Evolutionary conservation across 2,888 invertebrate species (phyloP).

Genomic region (Altica lythri): DNA sequence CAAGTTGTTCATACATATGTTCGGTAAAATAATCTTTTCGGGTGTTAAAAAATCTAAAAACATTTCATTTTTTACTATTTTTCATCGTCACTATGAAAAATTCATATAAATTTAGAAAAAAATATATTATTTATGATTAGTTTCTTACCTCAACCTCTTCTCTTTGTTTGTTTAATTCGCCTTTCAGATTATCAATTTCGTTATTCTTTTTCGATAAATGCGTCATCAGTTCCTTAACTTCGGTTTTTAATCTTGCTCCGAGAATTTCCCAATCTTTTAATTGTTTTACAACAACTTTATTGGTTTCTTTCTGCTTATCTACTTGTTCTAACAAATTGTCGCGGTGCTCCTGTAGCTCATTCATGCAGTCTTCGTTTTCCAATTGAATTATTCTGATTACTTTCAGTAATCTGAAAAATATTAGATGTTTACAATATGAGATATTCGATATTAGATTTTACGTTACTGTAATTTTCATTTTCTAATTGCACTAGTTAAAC

Average conservation of each 20-base stretch:
- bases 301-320: constrained; percentile 54
- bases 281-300: constrained; percentile 53
- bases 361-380: constrained; percentile 71
- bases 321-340: constrained; percentile 55
- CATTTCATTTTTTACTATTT: too few species aligned
- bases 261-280: constrained; percentile 62
- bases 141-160: constrained; percentile 61
- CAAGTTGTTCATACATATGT: background rate
- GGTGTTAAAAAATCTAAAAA: too few species aligned
- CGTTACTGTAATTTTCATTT: too few species aligned
- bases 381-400: constrained; percentile 74
- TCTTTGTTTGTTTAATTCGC: constrained; percentile 62
- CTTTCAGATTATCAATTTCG: constrained; percentile 60
- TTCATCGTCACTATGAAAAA: too few species aligned
- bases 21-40: too few species aligned
- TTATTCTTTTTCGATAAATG: constrained; percentile 60
- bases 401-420: constrained; percentile 13
- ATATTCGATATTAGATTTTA: too few species aligned
- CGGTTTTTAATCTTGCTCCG: constrained; percentile 61
- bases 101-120: too few species aligned
- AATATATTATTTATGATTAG: too few species aligned
- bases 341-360: constrained; percentile 68
- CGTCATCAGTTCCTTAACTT: constrained; percentile 62
- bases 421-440: background rate
- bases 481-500: too few species aligned